Base-by-base conservation (phyloP, 2,797 vertebrate genomes). In the Heterohyrax brucei region DNA sequence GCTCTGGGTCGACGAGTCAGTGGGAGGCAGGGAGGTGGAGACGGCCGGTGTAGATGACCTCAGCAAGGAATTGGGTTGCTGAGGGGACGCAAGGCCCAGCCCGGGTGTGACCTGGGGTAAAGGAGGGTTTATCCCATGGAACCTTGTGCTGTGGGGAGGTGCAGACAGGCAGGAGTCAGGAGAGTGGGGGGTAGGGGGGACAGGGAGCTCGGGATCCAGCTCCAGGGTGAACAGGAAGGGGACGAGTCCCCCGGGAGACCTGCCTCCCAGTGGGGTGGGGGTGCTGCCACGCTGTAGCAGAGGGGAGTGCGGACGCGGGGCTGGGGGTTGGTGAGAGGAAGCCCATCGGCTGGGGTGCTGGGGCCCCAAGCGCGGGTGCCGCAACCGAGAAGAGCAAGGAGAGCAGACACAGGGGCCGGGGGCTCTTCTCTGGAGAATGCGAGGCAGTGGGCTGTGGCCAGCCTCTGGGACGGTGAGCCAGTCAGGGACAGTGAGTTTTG, bases 1-100 rank as follows among this genome's bases (percentile, higher is more conserved):
- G 77, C 89, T 89, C 87, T 79, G 81, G 84, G 77, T 14, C 75
- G 93, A 39, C 64, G 56, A 94, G 95, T 66, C 87, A 66, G 82
- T 88, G 88, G 86, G 91, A 87, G 64, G 64, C 44, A 66, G 91
- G 62, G 70, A 93, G 93, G 87, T 79, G 73, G 75, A 68, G 59
- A 13, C 13, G 24, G 70, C 70, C 46, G 30, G 70, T 59, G 62
- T 79, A 61, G 93, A 91, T 48, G 53, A 4, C 22, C 26, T 85
- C 33, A 73, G 77, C 33, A 21, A 81, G 83, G 80, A 83, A 22
- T 0, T 0, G 46, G 26, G 66, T 33, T 53, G 64, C 10, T 46
- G 33, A 62, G 44, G 53, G 85, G 33, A 61, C 87, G 70, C 85
- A 26, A 68, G 50, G 56, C 26, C 28, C n/a, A 87, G 59, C 68